Evolutionary conservation across 2,888 invertebrate species (phyloP).

Genomic region (Melanotus villosus): DNA sequence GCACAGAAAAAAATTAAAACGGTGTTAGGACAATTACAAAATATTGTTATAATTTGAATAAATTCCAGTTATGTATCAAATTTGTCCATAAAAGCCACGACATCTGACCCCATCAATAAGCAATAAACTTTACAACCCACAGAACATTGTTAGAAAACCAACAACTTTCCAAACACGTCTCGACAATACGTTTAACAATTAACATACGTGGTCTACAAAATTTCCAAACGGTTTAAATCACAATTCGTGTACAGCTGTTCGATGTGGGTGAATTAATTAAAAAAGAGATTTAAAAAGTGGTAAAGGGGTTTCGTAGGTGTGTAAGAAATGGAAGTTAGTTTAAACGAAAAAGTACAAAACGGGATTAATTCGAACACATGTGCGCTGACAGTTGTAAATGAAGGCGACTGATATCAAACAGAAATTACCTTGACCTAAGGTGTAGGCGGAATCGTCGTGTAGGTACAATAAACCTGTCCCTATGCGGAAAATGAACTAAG

Average conservation of each 20-base stretch:
- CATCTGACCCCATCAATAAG: constrained; percentile 28
- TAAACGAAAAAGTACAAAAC: constrained; percentile 41
- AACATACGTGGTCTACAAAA: constrained; percentile 17
- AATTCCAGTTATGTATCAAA: constrained; percentile 30
- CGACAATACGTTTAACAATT: constrained; percentile 1
- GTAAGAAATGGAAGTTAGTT: constrained; percentile 34
- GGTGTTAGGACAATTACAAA: neutral
- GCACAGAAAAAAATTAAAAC: neutral
- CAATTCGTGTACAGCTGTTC: neutral
- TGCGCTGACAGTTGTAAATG: constrained; percentile 51
- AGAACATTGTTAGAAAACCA: neutral
- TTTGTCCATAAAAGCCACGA: constrained; percentile 28
- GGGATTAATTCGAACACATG: constrained; percentile 53
- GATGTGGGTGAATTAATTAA: constrained; percentile 35
- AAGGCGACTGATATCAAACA: constrained; percentile 35
- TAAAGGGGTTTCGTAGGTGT: constrained; percentile 32
- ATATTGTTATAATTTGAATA: constrained; percentile 16
- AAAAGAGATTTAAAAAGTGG: constrained; percentile 1
- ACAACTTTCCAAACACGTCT: constrained; percentile 6
- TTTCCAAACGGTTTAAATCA: constrained; percentile 10
- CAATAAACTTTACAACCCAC: constrained; percentile 20
- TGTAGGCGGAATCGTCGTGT: constrained; percentile 25
- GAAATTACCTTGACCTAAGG: constrained; percentile 36
- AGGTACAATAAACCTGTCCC: constrained; percentile 27
- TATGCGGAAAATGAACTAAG: constrained; percentile 14